Percentiles rank a stretch among this genome's conserved stretches.
Evolutionary conservation across 2,888 invertebrate species (phyloP).

Genomic region (Campopleginae sp.): DNA sequence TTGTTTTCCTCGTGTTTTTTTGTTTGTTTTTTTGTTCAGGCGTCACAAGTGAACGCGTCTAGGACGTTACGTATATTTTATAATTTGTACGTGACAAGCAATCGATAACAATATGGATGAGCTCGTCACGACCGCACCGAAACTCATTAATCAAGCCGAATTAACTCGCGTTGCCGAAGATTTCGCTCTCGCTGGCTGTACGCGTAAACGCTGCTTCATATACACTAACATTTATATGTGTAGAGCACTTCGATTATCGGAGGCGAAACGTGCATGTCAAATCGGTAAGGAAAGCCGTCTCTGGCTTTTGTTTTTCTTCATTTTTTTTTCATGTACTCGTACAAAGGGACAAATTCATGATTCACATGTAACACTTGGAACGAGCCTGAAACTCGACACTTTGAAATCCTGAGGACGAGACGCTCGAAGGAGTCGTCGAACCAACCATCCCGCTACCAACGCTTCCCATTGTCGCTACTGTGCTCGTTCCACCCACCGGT

Average conservation of each 20-base stretch:
- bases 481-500: constrained; percentile 74
- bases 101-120: constrained; percentile 3
- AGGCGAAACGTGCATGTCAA: constrained; percentile 56
- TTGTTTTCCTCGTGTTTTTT: background rate
- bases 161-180: constrained; percentile 39
- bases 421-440: constrained; percentile 76
- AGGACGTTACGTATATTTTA: constrained; percentile 32
- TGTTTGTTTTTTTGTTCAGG: constrained; percentile 4
- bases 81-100: background rate
- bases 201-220: background rate
- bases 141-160: constrained; percentile 40
- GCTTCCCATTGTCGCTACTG: constrained; percentile 75
- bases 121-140: constrained; percentile 17
- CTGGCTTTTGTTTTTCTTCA: background rate
- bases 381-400: constrained; percentile 80
- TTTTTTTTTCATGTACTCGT: constrained; percentile 1
- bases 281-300: constrained; percentile 40
- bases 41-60: constrained; percentile 4
- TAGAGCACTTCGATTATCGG: constrained; percentile 56
- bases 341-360: constrained; percentile 9
- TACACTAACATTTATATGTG: constrained; percentile 1
- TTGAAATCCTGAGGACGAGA: constrained; percentile 79
- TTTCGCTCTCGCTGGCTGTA: constrained; percentile 6
- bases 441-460: constrained; percentile 79
- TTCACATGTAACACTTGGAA: constrained; percentile 81